phyloP scores from a whole-genome alignment of 2,797 vertebrate genomes.

The Diceros bicornis region DNA sequence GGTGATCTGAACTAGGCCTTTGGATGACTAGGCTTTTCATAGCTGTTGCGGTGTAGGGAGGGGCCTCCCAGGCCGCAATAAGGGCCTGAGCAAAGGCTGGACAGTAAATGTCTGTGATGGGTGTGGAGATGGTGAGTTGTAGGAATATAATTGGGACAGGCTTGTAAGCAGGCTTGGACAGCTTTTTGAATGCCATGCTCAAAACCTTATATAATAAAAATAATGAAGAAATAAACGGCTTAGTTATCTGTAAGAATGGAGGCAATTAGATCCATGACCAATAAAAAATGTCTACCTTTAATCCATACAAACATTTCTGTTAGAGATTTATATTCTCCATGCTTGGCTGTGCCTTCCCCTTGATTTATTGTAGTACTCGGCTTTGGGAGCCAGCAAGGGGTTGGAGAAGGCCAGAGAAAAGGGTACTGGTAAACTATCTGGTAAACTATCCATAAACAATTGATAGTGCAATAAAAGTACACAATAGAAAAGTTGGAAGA shows the following conservation, averaged over 20 bases:
- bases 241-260: neutral
- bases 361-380: neutral
- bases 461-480: neutral
- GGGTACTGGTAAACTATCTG: neutral
- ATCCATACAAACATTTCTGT: neutral
- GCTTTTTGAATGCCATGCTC: neutral
- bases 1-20: neutral
- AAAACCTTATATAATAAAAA: constrained; percentile 6
- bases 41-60: neutral
- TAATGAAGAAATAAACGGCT: constrained; percentile 2
- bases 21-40: neutral
- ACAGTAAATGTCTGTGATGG: neutral
- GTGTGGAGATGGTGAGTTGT: neutral
- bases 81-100: neutral
- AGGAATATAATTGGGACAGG: neutral
- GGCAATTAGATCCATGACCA: neutral
- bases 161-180: neutral
- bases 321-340: neutral
- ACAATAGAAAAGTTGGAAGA: neutral
- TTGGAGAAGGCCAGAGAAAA: neutral
- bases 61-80: neutral
- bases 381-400: neutral
- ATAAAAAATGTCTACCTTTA: neutral
- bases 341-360: neutral
- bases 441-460: neutral